Base-by-base conservation (phyloP, 64 coral and sea anemone species). In the Pocillopora verrucosa region DNA sequence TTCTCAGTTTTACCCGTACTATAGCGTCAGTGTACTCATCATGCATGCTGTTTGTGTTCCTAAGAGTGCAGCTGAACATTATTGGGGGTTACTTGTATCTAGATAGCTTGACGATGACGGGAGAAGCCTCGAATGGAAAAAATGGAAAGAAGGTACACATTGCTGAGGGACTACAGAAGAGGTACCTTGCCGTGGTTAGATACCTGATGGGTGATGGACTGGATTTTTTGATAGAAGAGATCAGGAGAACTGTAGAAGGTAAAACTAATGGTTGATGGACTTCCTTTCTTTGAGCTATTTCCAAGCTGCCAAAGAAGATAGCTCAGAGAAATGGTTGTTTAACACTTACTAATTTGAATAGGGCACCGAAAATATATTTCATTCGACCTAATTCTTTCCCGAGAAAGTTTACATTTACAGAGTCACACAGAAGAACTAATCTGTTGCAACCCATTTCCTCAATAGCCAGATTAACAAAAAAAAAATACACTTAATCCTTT, bases 81-180 rank as follows among this genome's bases (percentile, higher is more conserved):
- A 75, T 99, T 59, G 97, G 97, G 79, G 97, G 97, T 2, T 99
- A 99, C 59, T 91, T 99, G 94, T 99, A 99, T 38, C 79, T 99
- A 41, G 97, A 99, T 64, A 96, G 94, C 56, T 79, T 96, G 68
- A 59, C 91, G 9, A 61, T 30, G 13, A 16, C 86, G 22, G 70
- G 64, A 58, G 77, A 80, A 30, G 58, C 41, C 10, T 56, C 69
- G 14, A 92, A 90, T 76, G 93, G 90, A 15, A 76, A 38, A 19
- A 92, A 90, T 76, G 93, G 88, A 15, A 76, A 38, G 56, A 92
- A 88, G 22, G 24, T 89, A 6, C 76, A 78, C 51, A 59, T 90
- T 1, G 86, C 83, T 75, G 97, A 95, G 15, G 74, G 74, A 11
- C 70, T 92, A 15, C 96, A 99, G 60, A 95, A 99, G 82, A 95